A percentile compares a stretch with the other conserved stretches of the same genome.
Conservation (phyloP, 2,113 vertebrate species). For the Spilogale gracilis region DNA sequence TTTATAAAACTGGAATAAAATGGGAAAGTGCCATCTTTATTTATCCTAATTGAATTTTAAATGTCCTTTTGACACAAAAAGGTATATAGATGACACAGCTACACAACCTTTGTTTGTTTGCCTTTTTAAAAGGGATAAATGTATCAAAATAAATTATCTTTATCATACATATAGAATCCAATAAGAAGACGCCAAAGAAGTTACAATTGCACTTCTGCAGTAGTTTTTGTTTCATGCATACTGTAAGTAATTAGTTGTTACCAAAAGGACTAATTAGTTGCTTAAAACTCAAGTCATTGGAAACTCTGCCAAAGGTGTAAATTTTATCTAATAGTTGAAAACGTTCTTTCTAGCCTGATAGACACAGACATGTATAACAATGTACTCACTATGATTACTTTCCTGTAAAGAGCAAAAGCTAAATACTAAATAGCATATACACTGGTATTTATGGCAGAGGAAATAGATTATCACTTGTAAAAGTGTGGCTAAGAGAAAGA, state of each 20-base stretch:
- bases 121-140: constrained; percentile 59
- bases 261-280: constrained; percentile 35
- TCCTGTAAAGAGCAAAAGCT: constrained; percentile 31
- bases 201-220: constrained; percentile 50
- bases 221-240: constrained; percentile 33
- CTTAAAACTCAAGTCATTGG: constrained; percentile 49
- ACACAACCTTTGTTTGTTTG: constrained; percentile 92
- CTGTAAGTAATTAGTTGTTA: constrained; percentile 54
- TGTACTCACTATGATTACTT: not conserved
- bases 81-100: constrained; percentile 96
- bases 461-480: not conserved
- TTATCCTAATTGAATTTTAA: constrained; percentile 99
- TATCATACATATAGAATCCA: constrained; percentile 48
- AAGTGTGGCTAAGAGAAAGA: not conserved
- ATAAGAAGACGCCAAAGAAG: constrained; percentile 54
- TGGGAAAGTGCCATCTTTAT: constrained; percentile 96
- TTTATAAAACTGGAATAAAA: constrained; percentile 94
- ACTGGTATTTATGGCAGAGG: not conserved
- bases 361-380: not conserved
- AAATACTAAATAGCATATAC: not conserved
- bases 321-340: not conserved
- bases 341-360: not conserved
- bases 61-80: constrained; percentile 99
- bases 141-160: constrained; percentile 75
- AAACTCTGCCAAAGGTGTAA: not conserved